Evolutionary conservation across 2,113 vertebrate species (phyloP), one percentile per base, ranked within the genome.

Genomic region (Hippocampus abdominalis): DNA sequence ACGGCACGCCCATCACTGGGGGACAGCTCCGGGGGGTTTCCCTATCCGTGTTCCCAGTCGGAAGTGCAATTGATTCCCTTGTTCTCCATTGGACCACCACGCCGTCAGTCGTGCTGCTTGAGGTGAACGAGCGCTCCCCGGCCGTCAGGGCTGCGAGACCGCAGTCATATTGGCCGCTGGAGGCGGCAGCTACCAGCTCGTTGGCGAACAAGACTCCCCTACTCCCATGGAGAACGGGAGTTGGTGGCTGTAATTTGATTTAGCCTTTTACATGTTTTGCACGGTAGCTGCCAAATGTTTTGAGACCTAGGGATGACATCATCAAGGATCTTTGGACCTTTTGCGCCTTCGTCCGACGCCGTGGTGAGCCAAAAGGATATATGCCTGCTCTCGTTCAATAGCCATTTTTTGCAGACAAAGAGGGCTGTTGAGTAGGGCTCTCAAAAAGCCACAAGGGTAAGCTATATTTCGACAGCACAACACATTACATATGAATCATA

Each of bases 351-450:
- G 73, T 75, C 81, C 81, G 77, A 83, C 83, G 65, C 84, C 71
- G 84, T 69, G 88, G 83, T 84, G 85, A 76, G 62, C 81, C 60
- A 83, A 85, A 75, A 88, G 90, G 86, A 91, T 87, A 70, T 83
- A 83, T 84, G 89, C 85, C 84, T 81, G 86, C 88, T 84, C 89
- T 84, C 87, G 90, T 85, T 75, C 78, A 79, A 89, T 82, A 92
- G 92, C 90, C 90, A 86, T 90, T 91, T 90, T 89, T 79, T 87
- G 78, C 88, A 93, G 92, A 93, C 92, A 93, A 92, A 93, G 91
- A 91, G 82, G 83, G 87, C 87, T 82, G 85, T 82, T 87, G 85
- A 92, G 83, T 80, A 86, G 70, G 40, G 87, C 78, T 84, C 81
- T 84, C 27, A 66, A 62, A 36, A 62, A 81, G 72, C 66, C 73